Base-by-base conservation (phyloP, 2,888 invertebrate species). In the Hydriomena furcata region DNA sequence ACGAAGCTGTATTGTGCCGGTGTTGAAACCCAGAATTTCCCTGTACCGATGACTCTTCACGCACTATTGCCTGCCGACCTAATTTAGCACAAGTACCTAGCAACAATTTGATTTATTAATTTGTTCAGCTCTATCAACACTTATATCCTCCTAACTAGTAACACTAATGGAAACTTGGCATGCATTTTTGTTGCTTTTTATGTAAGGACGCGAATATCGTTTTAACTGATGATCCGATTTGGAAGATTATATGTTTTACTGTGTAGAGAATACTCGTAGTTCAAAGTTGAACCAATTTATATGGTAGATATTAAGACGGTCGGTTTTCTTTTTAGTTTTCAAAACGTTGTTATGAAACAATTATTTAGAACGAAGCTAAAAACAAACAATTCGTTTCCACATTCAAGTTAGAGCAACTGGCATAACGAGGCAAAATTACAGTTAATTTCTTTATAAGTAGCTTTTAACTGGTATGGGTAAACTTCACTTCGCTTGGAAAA, bases 21-120 rank as follows among this genome's bases (percentile, higher is more conserved):
- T 37, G 36, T 43, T 21, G 62, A 64, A 56, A 55, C 41, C 55
- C 60, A 66, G 65, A 66, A 67, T 72, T 72, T 72, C 64, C 73
- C 67, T 64, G 58, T 59, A 61, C 61, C 47, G 38, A 12, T 61
- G 61, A 60, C 58, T 51, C 48, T 61, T 41, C 55, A 66, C 63
- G 69, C 58, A 56, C 65, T 62, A 71, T 66, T 59, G 56, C 49
- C 27, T 36, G 30, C 21, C 32, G 41, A 50, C 47, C 48, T 47
- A 35, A 55, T 52, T 28, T 42, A 34, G 7, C n/a, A 32, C 12
- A 8, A 13, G 21, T 10, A 34, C 1, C 17, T 17, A 17, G 2
- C 4, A 27, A 17, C 8, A 24, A 25, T 36, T 36, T 7, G 36
- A 17, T 36, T 12, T 7, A 12, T 24, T 36, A 24, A 7, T 11